Base-by-base conservation (phyloP, 1,140 invertebrate genomes). In the Bradynema listronoti region DNA sequence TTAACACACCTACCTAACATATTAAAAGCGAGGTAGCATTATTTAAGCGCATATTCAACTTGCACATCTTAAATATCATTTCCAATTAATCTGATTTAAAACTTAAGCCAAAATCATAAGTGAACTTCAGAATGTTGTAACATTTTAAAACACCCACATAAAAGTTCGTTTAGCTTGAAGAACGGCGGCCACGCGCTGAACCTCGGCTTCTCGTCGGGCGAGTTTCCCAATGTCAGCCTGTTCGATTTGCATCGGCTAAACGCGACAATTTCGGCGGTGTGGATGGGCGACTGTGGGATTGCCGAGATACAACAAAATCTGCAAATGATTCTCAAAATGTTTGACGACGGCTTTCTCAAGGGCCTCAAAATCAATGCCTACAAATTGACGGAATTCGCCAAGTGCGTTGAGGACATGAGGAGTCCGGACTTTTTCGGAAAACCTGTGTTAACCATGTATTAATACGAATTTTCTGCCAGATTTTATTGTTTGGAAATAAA, bases 211-310 rank as follows among this genome's bases (percentile, higher is more conserved):
- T 68, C 64, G 0, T 68, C 65, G 9, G 53, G 49, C 4, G 42
- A 63, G 30, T 32, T 62, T 45, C 64, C 64, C 3, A 27, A 42
- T 7, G n/a, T 66, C 1, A 62, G 29, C 36, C 34, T 66, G 0
- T 42, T 66, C 9, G 64, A 66, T 63, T 33, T 66, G n/a, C 64
- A 66, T 46, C 36, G 64, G 14, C 27, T 51, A 7, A 61, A 68
- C 36, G 64, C 61, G 11, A 42, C 61, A 11, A 49, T 66, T 16
- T 63, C 65, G 4, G 64, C 59, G 1, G 42, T 66, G 16, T 66
- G 64, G 63, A 29, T 66, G 19, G 51, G 65, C 27, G 65, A 47
- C 19, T 39, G 42, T 14, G 16, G 29, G 14, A 34, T 55, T 24
- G 36, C 54, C 22, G 64, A 68, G 24, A 60, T 68, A 19, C 36